Evolutionary conservation across 2,888 invertebrate species (phyloP).

Genomic region (Erynnis tages): DNA sequence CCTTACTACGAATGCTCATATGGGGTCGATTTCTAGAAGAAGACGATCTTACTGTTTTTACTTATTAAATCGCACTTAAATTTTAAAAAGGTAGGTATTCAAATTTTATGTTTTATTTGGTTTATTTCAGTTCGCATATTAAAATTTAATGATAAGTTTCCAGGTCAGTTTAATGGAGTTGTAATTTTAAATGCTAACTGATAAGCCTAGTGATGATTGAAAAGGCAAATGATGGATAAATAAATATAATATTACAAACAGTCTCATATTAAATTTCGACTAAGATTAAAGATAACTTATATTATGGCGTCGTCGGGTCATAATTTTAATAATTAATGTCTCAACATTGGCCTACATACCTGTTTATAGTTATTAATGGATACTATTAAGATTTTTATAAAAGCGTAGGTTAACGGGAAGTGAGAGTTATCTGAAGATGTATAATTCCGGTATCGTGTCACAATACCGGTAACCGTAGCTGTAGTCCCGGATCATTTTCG

Average conservation of each 20-base stretch:
- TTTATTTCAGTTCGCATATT: too few relatives aligned
- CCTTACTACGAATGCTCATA: too few relatives aligned
- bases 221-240: constrained; percentile 51
- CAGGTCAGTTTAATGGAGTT: constrained; percentile 55
- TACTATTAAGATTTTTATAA: constrained; percentile 40
- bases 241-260: constrained; percentile 53
- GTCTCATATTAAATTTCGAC: constrained; percentile 46
- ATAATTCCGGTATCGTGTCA: constrained; percentile 6
- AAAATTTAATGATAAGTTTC: constrained; percentile 68
- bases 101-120: too few relatives aligned
- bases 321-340: constrained; percentile 39
- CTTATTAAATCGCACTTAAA: too few relatives aligned
- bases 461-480: constrained; percentile 8
- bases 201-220: constrained; percentile 65
- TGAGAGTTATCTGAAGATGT: constrained; percentile 6
- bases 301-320: constrained; percentile 40
- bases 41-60: too few relatives aligned
- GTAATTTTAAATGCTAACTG: constrained; percentile 61
- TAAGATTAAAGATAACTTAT: constrained; percentile 45
- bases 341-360: constrained; percentile 20
- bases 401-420: constrained; percentile 16
- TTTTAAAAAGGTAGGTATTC: too few relatives aligned
- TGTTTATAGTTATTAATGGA: constrained; percentile 26
- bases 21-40: too few relatives aligned
- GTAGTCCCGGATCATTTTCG: constrained; percentile 54